These are phyloP conservation scores for Spatulosminthurus flaviceps DNA, from an alignment of 2,888 invertebrate species.

Conservation along the genomic window DNA sequence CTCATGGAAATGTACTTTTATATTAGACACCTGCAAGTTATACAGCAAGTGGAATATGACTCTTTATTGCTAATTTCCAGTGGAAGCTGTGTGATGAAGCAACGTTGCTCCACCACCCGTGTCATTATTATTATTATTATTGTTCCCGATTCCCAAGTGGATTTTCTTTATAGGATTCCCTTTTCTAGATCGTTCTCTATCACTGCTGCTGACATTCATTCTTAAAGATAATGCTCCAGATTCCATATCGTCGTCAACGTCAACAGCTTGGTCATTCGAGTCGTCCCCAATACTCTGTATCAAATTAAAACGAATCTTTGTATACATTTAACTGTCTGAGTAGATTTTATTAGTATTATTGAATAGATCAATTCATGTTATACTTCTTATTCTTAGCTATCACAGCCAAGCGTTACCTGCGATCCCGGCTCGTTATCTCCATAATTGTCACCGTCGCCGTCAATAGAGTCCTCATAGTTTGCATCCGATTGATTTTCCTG, in stretches of 20 bases:
- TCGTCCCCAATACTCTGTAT: conserved; percentile 53
- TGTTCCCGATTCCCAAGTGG: conserved; percentile 61
- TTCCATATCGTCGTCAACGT: conserved; percentile 60
- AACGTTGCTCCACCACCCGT: conserved; percentile 46
- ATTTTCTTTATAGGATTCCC: conserved; percentile 63
- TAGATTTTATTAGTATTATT: too few relatives aligned
- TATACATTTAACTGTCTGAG: too few relatives aligned
- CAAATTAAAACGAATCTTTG: conserved; percentile 1
- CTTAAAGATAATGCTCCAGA: conserved; percentile 50
- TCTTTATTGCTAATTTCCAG: conserved; percentile 43
- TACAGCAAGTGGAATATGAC: conserved; percentile 14
- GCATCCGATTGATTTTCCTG: conserved; percentile 47
- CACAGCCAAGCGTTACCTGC: conserved; percentile 38
- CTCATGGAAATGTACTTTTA: conserved; percentile 37
- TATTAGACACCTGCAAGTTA: conserved; percentile 13
- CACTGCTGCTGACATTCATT: conserved; percentile 54
- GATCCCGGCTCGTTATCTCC: conserved; percentile 57
- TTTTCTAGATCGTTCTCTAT: conserved; percentile 61
- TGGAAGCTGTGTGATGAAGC: conserved; percentile 43
- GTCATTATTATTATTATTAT: conserved; percentile 60
- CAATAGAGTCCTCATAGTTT: conserved; percentile 58
- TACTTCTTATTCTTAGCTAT: not conserved
- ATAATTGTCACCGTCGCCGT: conserved; percentile 61
- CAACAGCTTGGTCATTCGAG: conserved; percentile 59
- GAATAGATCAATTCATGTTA: not conserved